Evolutionary conservation across 2,888 invertebrate genomes (phyloP), one percentile per base, ranked within the genome.

Genomic region (Tribolium freemani): DNA sequence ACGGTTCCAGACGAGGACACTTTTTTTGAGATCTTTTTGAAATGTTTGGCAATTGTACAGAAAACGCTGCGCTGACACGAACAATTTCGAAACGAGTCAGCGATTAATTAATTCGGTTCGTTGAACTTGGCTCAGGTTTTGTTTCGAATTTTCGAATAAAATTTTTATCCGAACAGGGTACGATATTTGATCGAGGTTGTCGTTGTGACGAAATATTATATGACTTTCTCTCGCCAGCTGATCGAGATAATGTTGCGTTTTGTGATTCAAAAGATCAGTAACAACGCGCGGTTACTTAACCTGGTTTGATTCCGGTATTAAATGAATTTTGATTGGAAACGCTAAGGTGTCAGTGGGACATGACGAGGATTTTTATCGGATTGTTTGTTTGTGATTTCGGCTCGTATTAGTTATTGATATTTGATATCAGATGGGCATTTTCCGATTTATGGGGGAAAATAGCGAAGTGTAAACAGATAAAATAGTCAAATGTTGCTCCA

Each of bases 1-100:
- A 8, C 38, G 38, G 38, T 38, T 38, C 38, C 38, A 38, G 38
- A n/a, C 38, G 38, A 38, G 38, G 38, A 8, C 38, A 38, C 38
- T 38, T 38, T 38, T 38, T 38, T 38, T 38, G 8, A 38, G n/a
- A 26, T 26, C 26, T 26, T 38, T 38, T 38, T 38, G 38, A 26
- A 26, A 38, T 38, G n/a, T 38, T 38, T 38, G 38, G 38, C 38
- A 38, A 38, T 38, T n/a, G 38, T 16, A 26, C 21, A 20, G 9
- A 20, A 53, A 20, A 10, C 53, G 26, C 53, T 16, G 5, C 10
- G 53, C 21, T 53, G 48, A 53, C 53, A 21, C 16, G 38, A n/a
- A n/a, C 9, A 38, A 26, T 30, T 30, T 56, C 31, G 54, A 56
- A 56, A 56, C 54, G 30, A 26, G 51, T 20, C 51, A 21, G 51